A percentile compares a stretch with the other conserved stretches of the same genome.
Conservation (phyloP, 1,140 invertebrate genomes). For the Phymorhynchus buccinoides region DNA sequence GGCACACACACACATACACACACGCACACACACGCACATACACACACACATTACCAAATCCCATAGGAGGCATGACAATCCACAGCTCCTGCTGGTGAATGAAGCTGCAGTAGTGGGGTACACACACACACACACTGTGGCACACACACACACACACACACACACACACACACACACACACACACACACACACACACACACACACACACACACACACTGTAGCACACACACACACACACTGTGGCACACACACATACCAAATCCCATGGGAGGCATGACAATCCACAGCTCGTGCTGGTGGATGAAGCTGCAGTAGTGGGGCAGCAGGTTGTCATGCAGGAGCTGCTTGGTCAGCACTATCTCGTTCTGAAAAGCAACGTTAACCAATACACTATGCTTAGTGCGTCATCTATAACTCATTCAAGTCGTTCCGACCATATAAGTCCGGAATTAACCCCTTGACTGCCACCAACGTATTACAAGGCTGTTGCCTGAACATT, state of each 20-base stretch:
- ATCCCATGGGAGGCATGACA: constrained; percentile 85
- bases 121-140: no score
- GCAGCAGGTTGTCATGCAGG: constrained; percentile 85
- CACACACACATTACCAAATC: constrained; percentile 77
- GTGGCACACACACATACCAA: constrained; percentile 73
- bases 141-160: no score
- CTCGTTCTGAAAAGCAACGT: constrained; percentile 79
- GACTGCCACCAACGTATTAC: not conserved
- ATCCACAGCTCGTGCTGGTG: constrained; percentile 83
- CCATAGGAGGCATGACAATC: no score
- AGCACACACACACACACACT: not conserved
- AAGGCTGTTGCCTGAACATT: no score
- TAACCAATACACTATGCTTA: not conserved
- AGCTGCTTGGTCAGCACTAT: constrained; percentile 82
- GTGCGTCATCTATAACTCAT: not conserved
- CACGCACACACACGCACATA: not conserved
- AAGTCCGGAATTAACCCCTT: no score
- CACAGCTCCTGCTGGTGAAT: no score
- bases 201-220: not conserved
- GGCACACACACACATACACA: not conserved
- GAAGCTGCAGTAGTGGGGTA: no score
- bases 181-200: constrained; percentile 10
- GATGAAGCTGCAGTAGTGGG: constrained; percentile 83
- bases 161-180: not conserved
- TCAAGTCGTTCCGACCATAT: no score